phyloP scores from a whole-genome alignment of 2,113 vertebrate genomes.

The Otus sunia region DNA sequence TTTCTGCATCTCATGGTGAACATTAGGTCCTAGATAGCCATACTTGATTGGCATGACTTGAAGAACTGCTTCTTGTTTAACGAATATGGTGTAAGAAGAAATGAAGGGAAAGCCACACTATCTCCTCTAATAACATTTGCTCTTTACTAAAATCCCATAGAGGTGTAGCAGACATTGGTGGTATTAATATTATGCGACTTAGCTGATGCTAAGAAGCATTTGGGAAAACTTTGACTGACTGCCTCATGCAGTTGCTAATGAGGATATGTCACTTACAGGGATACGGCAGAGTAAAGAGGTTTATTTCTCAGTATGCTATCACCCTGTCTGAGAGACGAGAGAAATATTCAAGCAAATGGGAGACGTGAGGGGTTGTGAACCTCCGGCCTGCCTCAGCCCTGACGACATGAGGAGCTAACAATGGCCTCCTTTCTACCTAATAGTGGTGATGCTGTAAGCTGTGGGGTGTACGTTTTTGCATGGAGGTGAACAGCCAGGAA shows the following conservation, averaged over 20 bases:
- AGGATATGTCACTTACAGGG: constrained; percentile 59
- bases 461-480: neutral
- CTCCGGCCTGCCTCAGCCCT: neutral
- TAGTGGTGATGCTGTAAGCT: neutral
- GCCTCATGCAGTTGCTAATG: constrained; percentile 55
- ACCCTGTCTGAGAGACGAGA: neutral
- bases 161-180: constrained; percentile 20
- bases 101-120: constrained; percentile 41
- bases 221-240: constrained; percentile 69
- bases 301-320: constrained; percentile 40
- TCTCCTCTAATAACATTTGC: constrained; percentile 45
- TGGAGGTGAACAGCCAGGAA: neutral
- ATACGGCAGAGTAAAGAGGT: constrained; percentile 24
- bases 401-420: neutral
- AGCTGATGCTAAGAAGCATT: constrained; percentile 67
- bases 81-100: constrained; percentile 13
- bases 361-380: neutral
- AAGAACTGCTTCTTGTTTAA: constrained; percentile 20
- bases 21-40: neutral
- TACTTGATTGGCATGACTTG: constrained; percentile 1
- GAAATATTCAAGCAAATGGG: neutral
- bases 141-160: constrained; percentile 47
- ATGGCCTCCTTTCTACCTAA: neutral
- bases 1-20: neutral
- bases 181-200: constrained; percentile 66